Conservation (phyloP, 2,888 invertebrate species). For the Auanema sp. region DNA sequence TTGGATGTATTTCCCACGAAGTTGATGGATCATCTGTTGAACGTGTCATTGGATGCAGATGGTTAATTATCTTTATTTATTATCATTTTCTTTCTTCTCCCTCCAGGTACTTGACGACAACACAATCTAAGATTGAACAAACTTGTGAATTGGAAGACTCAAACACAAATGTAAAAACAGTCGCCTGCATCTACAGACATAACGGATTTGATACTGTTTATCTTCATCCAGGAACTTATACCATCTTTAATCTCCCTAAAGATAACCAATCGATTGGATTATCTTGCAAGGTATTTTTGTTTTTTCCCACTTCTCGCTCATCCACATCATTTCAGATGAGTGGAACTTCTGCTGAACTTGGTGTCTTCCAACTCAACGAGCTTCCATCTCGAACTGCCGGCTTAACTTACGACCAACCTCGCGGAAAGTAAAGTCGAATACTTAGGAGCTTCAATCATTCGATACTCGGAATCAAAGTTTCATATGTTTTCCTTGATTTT, state of each 20-base stretch:
- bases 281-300: slow-evolving; percentile 32
- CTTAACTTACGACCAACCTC: slow-evolving; percentile 45
- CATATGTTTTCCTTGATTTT: background rate
- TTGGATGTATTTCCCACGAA: slow-evolving; percentile 49
- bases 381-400: slow-evolving; percentile 39
- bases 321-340: slow-evolving; percentile 12
- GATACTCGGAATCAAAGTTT: slow-evolving; percentile 12
- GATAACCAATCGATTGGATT: slow-evolving; percentile 43
- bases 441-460: slow-evolving; percentile 8
- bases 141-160: slow-evolving; percentile 48
- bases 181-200: slow-evolving; percentile 55
- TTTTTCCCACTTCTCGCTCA: background rate
- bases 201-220: slow-evolving; percentile 55
- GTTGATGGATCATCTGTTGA: slow-evolving; percentile 49
- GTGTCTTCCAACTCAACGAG: slow-evolving; percentile 41
- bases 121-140: slow-evolving; percentile 50
- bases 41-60: slow-evolving; percentile 56
- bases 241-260: slow-evolving; percentile 52
- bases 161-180: slow-evolving; percentile 44
- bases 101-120: slow-evolving; percentile 30
- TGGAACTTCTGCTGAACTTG: slow-evolving; percentile 31
- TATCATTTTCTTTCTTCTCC: background rate
- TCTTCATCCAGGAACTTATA: slow-evolving; percentile 50
- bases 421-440: slow-evolving; percentile 34
- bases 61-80: slow-evolving; percentile 28